phyloP scores from a whole-genome alignment of 1,140 invertebrate genomes.

The Anastrepha obliqua region DNA sequence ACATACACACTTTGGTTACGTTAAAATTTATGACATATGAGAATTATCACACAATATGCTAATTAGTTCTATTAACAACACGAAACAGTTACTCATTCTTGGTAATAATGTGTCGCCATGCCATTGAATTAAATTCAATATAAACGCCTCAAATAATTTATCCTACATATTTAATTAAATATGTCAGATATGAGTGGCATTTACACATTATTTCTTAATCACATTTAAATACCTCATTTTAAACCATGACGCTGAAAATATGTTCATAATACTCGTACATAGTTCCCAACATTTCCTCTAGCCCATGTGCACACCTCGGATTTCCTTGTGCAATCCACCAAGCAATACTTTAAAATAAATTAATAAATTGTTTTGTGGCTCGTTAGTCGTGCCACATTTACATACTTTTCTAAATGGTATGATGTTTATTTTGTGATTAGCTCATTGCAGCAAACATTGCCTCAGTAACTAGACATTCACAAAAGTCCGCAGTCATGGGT shows the following conservation, averaged over 20 bases:
- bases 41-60: no score
- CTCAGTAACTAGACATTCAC: no score
- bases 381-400: slow-evolving; percentile 12
- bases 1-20: no score
- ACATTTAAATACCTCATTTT: slow-evolving; percentile 27
- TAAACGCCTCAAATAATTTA: no score
- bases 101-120: no score
- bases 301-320: no score
- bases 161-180: background rate
- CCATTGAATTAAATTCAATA: no score
- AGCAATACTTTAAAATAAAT: background rate
- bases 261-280: no score
- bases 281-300: background rate
- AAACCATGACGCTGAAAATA: background rate
- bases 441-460: background rate
- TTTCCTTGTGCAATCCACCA: background rate
- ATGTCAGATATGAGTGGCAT: background rate
- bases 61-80: no score
- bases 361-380: background rate
- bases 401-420: background rate
- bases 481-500: no score
- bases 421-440: background rate
- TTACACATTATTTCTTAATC: slow-evolving; percentile 5
- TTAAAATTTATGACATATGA: no score
- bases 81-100: no score